Evolutionary conservation across 2,113 vertebrate genomes (phyloP).

Genomic region (Tachuris rubrigastra): DNA sequence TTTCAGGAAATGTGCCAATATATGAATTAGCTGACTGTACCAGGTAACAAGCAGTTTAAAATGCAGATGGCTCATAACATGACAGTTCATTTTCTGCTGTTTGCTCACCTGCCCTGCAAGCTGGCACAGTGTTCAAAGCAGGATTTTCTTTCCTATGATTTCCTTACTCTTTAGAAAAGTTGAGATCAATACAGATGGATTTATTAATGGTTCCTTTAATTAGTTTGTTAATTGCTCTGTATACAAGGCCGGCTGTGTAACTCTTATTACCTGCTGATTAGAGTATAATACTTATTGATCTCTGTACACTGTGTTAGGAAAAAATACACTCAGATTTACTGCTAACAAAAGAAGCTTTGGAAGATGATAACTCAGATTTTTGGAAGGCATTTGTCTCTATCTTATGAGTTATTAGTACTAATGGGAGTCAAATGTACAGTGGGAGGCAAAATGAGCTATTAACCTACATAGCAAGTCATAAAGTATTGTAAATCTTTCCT

Average conservation of each 20-base stretch:
- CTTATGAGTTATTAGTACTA: not conserved
- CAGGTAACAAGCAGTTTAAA: not conserved
- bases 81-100: not conserved
- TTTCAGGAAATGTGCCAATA: not conserved
- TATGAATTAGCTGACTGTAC: not conserved
- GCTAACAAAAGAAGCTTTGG: not conserved
- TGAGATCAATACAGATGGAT: not conserved
- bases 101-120: not conserved
- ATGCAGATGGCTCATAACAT: not conserved
- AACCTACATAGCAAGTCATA: not conserved
- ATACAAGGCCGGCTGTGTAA: not conserved
- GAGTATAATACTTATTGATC: not conserved
- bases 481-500: not conserved
- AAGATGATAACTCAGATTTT: not conserved
- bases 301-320: not conserved
- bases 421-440: not conserved
- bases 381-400: not conserved
- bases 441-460: not conserved
- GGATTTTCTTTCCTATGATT: not conserved
- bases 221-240: constrained; percentile 16
- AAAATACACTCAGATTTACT: not conserved
- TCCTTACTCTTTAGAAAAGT: constrained; percentile 1
- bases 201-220: constrained; percentile 41
- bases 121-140: not conserved
- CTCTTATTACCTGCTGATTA: not conserved